These are phyloP conservation scores for Deroplatys truncata DNA, from an alignment of 2,888 invertebrate genomes.

Conservation along the genomic window DNA sequence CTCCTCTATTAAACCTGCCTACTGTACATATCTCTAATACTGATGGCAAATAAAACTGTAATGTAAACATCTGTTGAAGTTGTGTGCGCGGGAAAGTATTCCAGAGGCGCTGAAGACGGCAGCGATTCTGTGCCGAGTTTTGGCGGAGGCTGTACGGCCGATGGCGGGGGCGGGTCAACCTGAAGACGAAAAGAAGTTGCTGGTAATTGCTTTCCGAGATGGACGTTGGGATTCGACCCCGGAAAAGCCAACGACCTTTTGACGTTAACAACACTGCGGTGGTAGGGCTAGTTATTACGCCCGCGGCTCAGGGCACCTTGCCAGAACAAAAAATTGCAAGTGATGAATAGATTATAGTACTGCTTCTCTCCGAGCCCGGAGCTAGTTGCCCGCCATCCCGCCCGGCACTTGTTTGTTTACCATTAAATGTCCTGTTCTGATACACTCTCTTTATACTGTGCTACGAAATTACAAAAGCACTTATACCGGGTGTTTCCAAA, in stretches of 20 bases:
- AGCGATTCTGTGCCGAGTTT: neutral
- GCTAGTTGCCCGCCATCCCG: neutral
- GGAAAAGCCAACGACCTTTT: slow-evolving; percentile 9
- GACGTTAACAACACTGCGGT: neutral
- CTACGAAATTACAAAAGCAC: too few relatives aligned
- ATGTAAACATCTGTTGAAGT: too few relatives aligned
- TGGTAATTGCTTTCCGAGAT: slow-evolving; percentile 4
- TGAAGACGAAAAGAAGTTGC: slow-evolving; percentile 17
- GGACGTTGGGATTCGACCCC: slow-evolving; percentile 4
- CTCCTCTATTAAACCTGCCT: too few relatives aligned
- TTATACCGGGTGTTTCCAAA: too few relatives aligned
- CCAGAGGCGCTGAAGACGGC: too few relatives aligned
- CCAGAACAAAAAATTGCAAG: neutral
- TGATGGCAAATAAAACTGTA: too few relatives aligned
- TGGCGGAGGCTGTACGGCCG: slow-evolving; percentile 14
- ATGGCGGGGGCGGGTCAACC: slow-evolving; percentile 8
- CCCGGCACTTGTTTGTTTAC: neutral
- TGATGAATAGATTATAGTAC: neutral
- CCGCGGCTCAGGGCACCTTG: neutral
- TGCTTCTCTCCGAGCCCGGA: neutral
- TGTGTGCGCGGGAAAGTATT: too few relatives aligned
- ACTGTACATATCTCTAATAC: too few relatives aligned
- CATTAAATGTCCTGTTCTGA: neutral
- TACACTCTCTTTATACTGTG: too few relatives aligned
- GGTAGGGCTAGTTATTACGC: neutral